phyloP scores from a whole-genome alignment of 2,113 vertebrate species.

The Mesembrinibis cayennensis region DNA sequence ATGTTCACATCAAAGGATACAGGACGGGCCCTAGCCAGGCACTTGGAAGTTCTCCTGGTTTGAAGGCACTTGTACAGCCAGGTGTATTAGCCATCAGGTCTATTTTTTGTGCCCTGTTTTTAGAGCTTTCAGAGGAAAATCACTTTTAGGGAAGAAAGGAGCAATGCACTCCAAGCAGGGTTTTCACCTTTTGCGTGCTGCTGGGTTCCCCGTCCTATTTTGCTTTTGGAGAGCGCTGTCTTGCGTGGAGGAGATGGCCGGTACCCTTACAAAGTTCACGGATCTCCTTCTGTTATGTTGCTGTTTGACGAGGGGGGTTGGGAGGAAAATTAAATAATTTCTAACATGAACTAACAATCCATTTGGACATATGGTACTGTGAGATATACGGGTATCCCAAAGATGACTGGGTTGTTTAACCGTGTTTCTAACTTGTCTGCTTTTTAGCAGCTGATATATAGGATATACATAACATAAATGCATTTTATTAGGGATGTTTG shows the following conservation, averaged over 20 bases:
- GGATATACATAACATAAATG: not conserved
- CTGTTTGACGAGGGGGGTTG: not conserved
- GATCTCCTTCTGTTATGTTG: not conserved
- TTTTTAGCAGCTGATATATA: not conserved
- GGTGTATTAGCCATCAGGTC: not conserved
- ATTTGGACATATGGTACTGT: not conserved
- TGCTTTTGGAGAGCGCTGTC: not conserved
- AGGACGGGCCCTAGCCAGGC: rapidly evolving
- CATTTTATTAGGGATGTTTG: not conserved
- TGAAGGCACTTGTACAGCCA: not conserved
- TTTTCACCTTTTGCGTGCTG: not conserved
- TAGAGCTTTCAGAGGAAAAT: not conserved
- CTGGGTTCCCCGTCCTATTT: not conserved
- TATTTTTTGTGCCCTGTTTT: not conserved
- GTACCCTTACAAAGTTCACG: not conserved
- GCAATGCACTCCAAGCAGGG: not conserved
- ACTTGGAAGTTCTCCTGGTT: not conserved
- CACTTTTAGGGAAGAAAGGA: not conserved
- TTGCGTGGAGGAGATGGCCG: not conserved
- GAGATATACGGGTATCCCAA: not conserved
- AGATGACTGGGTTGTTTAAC: not conserved
- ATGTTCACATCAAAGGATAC: not conserved
- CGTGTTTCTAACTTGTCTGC: not conserved
- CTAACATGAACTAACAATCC: not conserved
- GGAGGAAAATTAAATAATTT: not conserved